Evolutionary conservation across 2,888 invertebrate species (phyloP).

Genomic region (Ophion ventricosus): DNA sequence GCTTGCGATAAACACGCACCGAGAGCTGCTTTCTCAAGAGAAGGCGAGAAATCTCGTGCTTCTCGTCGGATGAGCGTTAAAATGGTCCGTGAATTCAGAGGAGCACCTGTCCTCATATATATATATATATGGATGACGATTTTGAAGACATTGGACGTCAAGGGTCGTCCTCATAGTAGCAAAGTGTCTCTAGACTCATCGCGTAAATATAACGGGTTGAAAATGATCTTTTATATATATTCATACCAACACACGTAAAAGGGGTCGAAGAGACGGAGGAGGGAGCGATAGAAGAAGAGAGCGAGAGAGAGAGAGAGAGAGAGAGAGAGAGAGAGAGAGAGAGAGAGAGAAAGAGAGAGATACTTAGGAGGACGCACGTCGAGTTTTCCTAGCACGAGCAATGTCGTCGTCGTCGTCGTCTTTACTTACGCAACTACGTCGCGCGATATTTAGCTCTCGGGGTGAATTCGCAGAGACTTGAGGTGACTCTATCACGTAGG

Average conservation of each 20-base stretch:
- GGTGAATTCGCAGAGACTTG: constrained; percentile 69
- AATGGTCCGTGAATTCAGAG: constrained; percentile 68
- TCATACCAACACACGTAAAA: constrained; percentile 9
- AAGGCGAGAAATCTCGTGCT: constrained; percentile 16
- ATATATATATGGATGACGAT: neutral
- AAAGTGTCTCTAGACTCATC: neutral
- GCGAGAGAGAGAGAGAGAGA: constrained; percentile 38
- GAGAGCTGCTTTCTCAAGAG: constrained; percentile 12
- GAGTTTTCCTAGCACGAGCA: constrained; percentile 53
- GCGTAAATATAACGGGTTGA: neutral
- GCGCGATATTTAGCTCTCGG: constrained; percentile 79
- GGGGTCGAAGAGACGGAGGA: neutral
- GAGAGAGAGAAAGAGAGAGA: constrained; percentile 41
- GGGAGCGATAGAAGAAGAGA: constrained; percentile 19
- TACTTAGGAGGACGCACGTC: constrained; percentile 52
- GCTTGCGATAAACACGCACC: constrained; percentile 11
- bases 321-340: constrained; percentile 10
- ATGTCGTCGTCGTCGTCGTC: constrained; percentile 61
- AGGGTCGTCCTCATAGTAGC: neutral
- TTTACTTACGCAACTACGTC: constrained; percentile 77
- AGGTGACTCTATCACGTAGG: constrained; percentile 54
- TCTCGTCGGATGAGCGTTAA: constrained; percentile 57
- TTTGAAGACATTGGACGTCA: neutral
- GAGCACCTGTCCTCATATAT: constrained; percentile 67
- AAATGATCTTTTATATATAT: neutral